phyloP scores from a whole-genome alignment of 2,797 vertebrate genomes.

The Phrynocephalus guinanensis region DNA sequence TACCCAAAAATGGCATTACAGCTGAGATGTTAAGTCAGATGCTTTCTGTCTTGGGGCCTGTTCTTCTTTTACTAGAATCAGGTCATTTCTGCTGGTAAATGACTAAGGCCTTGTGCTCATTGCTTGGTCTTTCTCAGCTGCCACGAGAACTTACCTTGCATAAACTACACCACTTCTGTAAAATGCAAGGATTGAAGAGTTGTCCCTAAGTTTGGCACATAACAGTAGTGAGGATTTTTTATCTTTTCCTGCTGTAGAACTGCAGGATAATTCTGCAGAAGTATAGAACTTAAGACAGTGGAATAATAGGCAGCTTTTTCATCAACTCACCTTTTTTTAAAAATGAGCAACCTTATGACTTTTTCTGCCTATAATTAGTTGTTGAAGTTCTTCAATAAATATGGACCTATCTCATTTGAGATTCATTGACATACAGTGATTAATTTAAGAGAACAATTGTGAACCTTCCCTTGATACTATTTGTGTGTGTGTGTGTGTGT shows the following conservation, averaged over 20 bases:
- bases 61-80: neutral
- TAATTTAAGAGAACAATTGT: neutral
- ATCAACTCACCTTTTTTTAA: neutral
- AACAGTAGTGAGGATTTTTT: neutral
- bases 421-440: conserved; percentile 14
- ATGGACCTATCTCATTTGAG: neutral
- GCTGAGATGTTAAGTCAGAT: neutral
- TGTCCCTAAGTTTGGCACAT: neutral
- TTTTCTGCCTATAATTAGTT: conserved; percentile 15
- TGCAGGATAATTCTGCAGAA: neutral
- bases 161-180: neutral
- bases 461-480: neutral
- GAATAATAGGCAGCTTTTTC: neutral
- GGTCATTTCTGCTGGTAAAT: neutral
- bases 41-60: neutral
- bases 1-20: neutral
- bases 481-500: neutral
- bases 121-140: neutral
- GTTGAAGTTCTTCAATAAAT: conserved; percentile 10
- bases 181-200: too few species aligned
- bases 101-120: neutral
- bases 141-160: too few species aligned
- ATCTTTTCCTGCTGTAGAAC: neutral
- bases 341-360: neutral
- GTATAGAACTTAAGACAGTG: neutral